These are phyloP conservation scores for Sphaerodactylus townsendi DNA, from an alignment of 2,113 vertebrate species.

Conservation along the genomic window DNA sequence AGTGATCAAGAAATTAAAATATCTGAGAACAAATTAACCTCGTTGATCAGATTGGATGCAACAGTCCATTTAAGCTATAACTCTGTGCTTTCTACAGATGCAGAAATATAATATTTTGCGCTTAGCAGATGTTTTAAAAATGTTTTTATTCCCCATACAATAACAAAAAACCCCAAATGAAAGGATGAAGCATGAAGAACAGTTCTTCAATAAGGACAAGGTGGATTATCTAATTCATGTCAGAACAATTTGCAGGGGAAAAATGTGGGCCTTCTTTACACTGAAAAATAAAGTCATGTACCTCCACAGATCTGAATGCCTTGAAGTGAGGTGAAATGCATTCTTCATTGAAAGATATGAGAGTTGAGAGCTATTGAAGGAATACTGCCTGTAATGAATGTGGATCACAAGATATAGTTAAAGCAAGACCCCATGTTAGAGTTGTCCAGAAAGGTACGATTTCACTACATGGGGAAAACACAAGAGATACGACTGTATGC, in stretches of 20 bases:
- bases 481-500: neutral
- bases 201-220: slow-evolving; percentile 9
- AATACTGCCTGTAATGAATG: neutral
- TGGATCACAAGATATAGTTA: neutral
- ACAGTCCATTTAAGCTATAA: slow-evolving; percentile 28
- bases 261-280: neutral
- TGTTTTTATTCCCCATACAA: slow-evolving; percentile 39
- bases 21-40: slow-evolving; percentile 48
- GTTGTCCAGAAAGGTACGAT: neutral
- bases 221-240: slow-evolving; percentile 5
- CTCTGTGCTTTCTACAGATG: slow-evolving; percentile 22
- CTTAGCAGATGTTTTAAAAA: slow-evolving; percentile 30
- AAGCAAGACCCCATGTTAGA: neutral
- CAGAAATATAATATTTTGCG: slow-evolving; percentile 46
- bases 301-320: neutral
- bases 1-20: slow-evolving; percentile 61
- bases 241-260: neutral
- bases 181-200: slow-evolving; percentile 25
- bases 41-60: slow-evolving; percentile 30
- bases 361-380: neutral
- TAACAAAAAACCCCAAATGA: neutral
- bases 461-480: slow-evolving; percentile 22
- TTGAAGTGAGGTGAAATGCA: neutral
- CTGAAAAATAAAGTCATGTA: neutral
- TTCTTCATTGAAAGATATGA: neutral